Conservation (phyloP, 1,140 invertebrate genomes). For the Spodoptera litura region DNA sequence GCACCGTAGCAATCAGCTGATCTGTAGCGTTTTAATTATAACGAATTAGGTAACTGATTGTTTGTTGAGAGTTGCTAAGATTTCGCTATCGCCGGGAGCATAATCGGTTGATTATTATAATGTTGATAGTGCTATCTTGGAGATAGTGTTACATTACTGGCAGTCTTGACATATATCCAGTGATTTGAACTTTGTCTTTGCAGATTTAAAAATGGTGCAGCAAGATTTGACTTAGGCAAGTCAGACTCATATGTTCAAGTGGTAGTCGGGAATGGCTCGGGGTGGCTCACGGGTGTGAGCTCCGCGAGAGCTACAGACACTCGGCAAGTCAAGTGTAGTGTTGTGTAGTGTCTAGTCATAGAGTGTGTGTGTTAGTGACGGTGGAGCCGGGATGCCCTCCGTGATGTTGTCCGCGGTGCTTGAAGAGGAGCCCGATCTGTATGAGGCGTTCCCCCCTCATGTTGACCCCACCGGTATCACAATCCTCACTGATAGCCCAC, state of each 20-base stretch:
- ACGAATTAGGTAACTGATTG: constrained; percentile 80
- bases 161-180: constrained; percentile 62
- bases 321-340: constrained; percentile 72
- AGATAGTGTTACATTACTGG: constrained; percentile 61
- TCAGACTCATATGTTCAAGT: constrained; percentile 60
- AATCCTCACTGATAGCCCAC: constrained; percentile 86
- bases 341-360: constrained; percentile 82
- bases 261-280: constrained; percentile 69
- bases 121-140: constrained; percentile 66
- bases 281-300: constrained; percentile 77
- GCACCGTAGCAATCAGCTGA: constrained; percentile 82
- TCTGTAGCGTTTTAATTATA: constrained; percentile 80
- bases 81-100: constrained; percentile 52
- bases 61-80: constrained; percentile 53
- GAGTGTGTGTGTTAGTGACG: constrained; percentile 71
- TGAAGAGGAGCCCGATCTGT: constrained; percentile 90
- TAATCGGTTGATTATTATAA: constrained; percentile 63
- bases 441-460: constrained; percentile 91
- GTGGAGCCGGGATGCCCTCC: constrained; percentile 82
- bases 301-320: constrained; percentile 68
- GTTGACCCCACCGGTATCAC: constrained; percentile 91
- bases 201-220: constrained; percentile 86
- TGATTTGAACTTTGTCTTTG: constrained; percentile 69
- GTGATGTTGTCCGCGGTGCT: constrained; percentile 87
- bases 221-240: constrained; percentile 85